Conservation (phyloP, 2,113 vertebrate species). For the Chrysochloris asiatica region DNA sequence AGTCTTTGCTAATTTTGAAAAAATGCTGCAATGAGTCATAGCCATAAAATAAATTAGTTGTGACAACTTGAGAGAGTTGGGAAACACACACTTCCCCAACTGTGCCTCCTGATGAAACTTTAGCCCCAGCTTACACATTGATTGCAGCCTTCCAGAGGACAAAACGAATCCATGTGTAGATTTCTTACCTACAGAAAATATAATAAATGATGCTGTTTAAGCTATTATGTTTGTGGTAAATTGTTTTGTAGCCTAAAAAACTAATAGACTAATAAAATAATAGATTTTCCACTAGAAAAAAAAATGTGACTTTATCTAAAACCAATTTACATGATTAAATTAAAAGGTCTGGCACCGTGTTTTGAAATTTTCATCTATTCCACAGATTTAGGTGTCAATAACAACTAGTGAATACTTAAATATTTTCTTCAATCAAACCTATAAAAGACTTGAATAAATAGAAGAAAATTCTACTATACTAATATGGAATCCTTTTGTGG, state of each 20-base stretch:
- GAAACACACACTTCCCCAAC: too few relatives aligned
- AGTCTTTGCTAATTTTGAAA: not conserved
- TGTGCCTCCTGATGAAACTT: conserved; percentile 11
- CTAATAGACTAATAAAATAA: too few relatives aligned
- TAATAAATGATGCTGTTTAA: too few relatives aligned
- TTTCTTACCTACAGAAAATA: too few relatives aligned
- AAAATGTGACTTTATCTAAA: not conserved
- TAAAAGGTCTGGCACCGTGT: not conserved
- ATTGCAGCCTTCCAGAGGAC: not conserved
- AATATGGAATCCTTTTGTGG: too few relatives aligned
- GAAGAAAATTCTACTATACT: not conserved
- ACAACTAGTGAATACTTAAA: not conserved
- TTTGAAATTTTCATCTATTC: not conserved
- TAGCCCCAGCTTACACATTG: not conserved
- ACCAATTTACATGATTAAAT: not conserved
- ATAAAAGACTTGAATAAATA: not conserved
- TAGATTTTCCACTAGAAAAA: too few relatives aligned
- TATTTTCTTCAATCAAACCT: conserved; percentile 25
- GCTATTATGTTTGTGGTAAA: too few relatives aligned
- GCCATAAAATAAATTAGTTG: not conserved
- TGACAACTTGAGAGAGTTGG: too few relatives aligned
- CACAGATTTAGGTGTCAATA: not conserved
- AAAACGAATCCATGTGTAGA: too few relatives aligned
- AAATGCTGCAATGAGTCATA: not conserved
- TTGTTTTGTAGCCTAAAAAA: too few relatives aligned